A percentile compares a stretch with the other conserved stretches of the same genome.
These are phyloP conservation scores for Oryzias dopingdopingensis DNA, from an alignment of 2,797 vertebrate genomes.

Conservation along the genomic window DNA sequence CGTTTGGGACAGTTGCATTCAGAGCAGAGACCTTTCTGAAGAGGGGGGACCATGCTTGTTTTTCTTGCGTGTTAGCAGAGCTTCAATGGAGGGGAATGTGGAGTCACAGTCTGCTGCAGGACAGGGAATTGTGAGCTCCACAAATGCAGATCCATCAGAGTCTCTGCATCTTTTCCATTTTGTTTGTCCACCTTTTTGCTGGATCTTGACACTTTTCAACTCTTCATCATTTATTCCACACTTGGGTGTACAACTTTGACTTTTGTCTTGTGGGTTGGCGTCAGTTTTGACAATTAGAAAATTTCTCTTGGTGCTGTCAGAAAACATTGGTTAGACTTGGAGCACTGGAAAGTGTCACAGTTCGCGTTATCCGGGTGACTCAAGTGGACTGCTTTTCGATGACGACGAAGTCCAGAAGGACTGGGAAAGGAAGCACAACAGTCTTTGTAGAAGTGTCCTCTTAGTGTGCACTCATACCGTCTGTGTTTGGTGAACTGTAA, in stretches of 20 bases:
- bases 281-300: constrained; percentile 58
- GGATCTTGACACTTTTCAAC: constrained; percentile 38
- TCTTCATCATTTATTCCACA: constrained; percentile 3
- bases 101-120: constrained; percentile 69
- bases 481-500: constrained; percentile 77
- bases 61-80: constrained; percentile 74
- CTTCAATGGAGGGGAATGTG: constrained; percentile 63
- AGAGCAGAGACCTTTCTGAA: constrained; percentile 51
- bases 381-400: constrained; percentile 72
- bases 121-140: constrained; percentile 72
- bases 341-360: constrained; percentile 67
- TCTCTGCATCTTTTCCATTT: constrained; percentile 28
- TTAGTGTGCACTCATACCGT: constrained; percentile 72
- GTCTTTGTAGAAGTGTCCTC: constrained; percentile 71
- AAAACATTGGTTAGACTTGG: constrained; percentile 70
- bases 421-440: constrained; percentile 76
- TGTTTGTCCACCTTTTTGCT: constrained; percentile 37
- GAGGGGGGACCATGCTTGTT: constrained; percentile 39
- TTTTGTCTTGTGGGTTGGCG: constrained; percentile 48
- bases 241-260: constrained; percentile 65
- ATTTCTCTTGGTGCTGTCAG: constrained; percentile 74
- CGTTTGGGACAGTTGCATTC: constrained; percentile 64
- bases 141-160: constrained; percentile 22
- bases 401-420: constrained; percentile 71
- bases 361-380: constrained; percentile 33